Evolutionary conservation across 2,888 invertebrate genomes (phyloP).

Genomic region (Idaea dimidiata): DNA sequence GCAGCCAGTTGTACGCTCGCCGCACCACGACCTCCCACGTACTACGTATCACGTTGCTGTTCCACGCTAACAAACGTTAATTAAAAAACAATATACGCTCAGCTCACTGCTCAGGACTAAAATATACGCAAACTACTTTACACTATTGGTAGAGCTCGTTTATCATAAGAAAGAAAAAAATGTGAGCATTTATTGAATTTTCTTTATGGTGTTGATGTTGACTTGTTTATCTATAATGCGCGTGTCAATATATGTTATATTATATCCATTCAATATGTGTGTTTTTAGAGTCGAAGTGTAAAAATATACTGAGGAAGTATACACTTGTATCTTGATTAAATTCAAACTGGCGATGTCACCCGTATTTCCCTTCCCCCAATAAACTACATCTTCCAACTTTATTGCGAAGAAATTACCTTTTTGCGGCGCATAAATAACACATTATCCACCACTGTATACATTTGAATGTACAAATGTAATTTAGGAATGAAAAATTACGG

Average conservation of each 20-base stretch:
- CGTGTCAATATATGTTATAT: background rate
- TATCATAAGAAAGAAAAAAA: no score
- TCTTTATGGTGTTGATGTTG: no score
- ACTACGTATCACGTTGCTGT: no score
- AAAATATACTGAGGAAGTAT: background rate
- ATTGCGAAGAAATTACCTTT: slow-evolving; percentile 8
- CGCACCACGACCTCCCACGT: no score
- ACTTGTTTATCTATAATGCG: background rate
- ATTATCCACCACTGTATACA: slow-evolving; percentile 19
- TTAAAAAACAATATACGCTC: no score
- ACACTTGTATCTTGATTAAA: background rate
- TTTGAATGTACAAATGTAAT: slow-evolving; percentile 54
- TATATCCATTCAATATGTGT: background rate
- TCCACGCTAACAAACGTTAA: no score
- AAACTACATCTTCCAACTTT: background rate
- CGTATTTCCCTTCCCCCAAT: background rate
- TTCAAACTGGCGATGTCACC: background rate
- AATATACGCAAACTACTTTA: no score
- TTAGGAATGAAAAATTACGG: slow-evolving; percentile 60
- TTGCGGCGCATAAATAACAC: slow-evolving; percentile 22
- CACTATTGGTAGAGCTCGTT: no score
- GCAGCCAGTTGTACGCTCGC: no score
- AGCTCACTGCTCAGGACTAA: no score
- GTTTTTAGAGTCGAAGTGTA: background rate
- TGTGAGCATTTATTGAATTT: no score